Evolutionary conservation across 1,140 invertebrate species (phyloP).

Genomic region (Euwallacea similis): DNA sequence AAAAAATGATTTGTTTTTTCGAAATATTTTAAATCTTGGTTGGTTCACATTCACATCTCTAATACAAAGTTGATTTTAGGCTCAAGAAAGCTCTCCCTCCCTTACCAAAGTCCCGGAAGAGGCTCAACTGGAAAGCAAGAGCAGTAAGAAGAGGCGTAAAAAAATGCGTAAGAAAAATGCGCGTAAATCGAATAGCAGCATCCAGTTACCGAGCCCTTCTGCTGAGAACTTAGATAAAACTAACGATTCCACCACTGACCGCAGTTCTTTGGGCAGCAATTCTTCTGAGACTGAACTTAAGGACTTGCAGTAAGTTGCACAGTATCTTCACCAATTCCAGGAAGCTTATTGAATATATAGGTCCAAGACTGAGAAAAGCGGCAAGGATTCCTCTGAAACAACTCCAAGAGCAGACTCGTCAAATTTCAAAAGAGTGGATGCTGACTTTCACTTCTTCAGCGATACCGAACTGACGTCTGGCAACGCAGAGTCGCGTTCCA

Average conservation of each 20-base stretch:
- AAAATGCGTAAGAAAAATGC: constrained; percentile 79
- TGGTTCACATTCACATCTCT: background rate
- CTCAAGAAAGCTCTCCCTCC: background rate
- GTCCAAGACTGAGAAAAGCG: constrained; percentile 17
- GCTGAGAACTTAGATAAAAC: constrained; percentile 40
- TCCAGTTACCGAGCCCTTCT: constrained; percentile 22
- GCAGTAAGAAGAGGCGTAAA: constrained; percentile 70
- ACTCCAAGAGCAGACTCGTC: constrained; percentile 8
- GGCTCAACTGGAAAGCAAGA: constrained; percentile 51
- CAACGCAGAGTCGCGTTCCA: constrained; percentile 60
- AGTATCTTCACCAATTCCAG: too few species aligned
- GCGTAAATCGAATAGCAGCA: constrained; percentile 63
- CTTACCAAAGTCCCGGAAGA: constrained; percentile 46
- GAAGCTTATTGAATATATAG: constrained; percentile 5
- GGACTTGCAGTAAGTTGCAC: constrained; percentile 43
- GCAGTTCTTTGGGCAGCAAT: constrained; percentile 51
- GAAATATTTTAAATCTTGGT: too few species aligned
- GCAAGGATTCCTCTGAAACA: constrained; percentile 9
- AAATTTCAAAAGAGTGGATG: constrained; percentile 52
- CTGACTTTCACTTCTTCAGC: constrained; percentile 87
- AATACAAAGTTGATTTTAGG: constrained; percentile 8
- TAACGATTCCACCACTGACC: constrained; percentile 48
- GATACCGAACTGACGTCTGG: constrained; percentile 80
- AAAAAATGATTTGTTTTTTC: too few species aligned
- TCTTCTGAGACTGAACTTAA: constrained; percentile 50